Percentiles rank a stretch among this genome's conserved stretches.
phyloP scores from a whole-genome alignment of 2,113 vertebrate species.

The Cinclus mexicanus region DNA sequence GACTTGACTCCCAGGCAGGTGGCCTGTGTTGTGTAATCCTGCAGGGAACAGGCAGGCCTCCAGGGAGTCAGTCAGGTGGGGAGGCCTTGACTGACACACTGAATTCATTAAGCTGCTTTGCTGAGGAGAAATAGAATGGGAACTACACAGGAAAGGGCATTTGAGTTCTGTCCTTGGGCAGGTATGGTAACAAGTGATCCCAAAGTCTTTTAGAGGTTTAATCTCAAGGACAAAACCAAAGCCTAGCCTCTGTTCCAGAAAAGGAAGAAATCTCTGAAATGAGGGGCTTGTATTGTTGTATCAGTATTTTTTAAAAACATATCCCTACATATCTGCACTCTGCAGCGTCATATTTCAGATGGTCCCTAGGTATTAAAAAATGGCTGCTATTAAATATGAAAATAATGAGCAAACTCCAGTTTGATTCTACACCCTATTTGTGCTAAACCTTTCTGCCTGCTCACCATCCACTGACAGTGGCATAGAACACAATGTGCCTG shows the following conservation, averaged over 20 bases:
- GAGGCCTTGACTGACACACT: background rate
- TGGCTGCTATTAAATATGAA: background rate
- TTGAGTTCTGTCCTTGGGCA: background rate
- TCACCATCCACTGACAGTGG: background rate
- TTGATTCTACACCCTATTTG: rapidly evolving
- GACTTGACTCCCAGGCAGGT: slow-evolving; percentile 4
- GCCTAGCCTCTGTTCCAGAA: background rate
- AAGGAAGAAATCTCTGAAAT: background rate
- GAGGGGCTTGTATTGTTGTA: background rate
- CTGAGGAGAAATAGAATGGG: background rate
- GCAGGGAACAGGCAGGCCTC: background rate
- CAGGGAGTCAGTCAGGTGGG: background rate
- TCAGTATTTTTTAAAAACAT: background rate
- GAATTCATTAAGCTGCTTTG: background rate
- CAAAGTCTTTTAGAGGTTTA: background rate
- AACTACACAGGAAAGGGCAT: background rate
- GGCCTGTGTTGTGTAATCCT: background rate
- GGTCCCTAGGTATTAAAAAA: background rate
- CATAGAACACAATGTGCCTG: background rate
- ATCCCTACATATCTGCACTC: background rate
- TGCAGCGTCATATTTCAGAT: background rate
- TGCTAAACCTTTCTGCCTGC: background rate
- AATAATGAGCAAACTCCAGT: background rate
- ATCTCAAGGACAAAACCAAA: background rate
- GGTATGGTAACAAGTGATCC: background rate